Conservation (phyloP, 2,888 invertebrate species). For the Drosophila limbata region DNA sequence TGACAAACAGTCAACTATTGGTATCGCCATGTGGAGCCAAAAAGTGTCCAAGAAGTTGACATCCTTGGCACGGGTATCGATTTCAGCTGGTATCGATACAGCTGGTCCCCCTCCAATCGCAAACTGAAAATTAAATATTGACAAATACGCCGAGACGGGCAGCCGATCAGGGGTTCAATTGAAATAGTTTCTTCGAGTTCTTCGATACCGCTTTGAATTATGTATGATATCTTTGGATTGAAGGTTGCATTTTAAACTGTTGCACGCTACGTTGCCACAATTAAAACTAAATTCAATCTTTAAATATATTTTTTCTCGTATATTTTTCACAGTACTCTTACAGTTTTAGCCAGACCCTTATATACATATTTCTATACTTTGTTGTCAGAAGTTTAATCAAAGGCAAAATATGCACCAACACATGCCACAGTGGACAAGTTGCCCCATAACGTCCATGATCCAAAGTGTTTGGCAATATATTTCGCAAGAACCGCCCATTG, state of each 20-base stretch:
- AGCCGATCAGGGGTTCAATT: slow-evolving; percentile 48
- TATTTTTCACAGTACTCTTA: not conserved
- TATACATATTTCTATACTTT: slow-evolving; percentile 11
- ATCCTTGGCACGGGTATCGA: slow-evolving; percentile 78
- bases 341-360: slow-evolving; percentile 12
- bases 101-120: slow-evolving; percentile 28
- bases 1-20: slow-evolving; percentile 25
- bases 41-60: slow-evolving; percentile 74
- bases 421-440: slow-evolving; percentile 24
- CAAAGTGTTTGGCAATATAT: slow-evolving; percentile 50
- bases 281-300: not conserved
- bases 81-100: slow-evolving; percentile 56
- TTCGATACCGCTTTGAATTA: slow-evolving; percentile 59
- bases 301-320: not conserved
- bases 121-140: slow-evolving; percentile 62
- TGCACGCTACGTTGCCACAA: not conserved
- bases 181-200: slow-evolving; percentile 42
- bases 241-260: slow-evolving; percentile 48
- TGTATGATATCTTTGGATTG: slow-evolving; percentile 51
- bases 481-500: slow-evolving; percentile 21
- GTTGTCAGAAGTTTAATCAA: slow-evolving; percentile 20
- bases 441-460: slow-evolving; percentile 30
- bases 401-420: slow-evolving; percentile 29
- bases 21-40: slow-evolving; percentile 30
- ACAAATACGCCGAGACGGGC: slow-evolving; percentile 55